Percentiles rank a stretch among this genome's conserved stretches.
These are phyloP conservation scores for Brassicogethes aeneus DNA, from an alignment of 2,888 invertebrate genomes.

Conservation along the genomic window DNA sequence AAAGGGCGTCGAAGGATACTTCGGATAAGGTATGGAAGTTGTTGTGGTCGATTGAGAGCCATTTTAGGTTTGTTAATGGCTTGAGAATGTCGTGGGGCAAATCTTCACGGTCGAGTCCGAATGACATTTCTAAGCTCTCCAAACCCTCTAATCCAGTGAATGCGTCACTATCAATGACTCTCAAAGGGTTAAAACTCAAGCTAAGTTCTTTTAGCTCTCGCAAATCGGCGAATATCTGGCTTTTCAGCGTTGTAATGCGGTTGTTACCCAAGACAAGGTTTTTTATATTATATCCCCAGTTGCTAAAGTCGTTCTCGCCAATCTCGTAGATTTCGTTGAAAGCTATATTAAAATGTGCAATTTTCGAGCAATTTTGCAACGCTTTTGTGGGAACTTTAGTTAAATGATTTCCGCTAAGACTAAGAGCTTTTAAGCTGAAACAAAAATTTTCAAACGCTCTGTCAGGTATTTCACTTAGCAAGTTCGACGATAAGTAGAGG, in stretches of 20 bases:
- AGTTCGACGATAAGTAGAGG: slow-evolving; percentile 76
- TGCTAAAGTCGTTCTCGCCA: slow-evolving; percentile 63
- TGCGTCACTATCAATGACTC: slow-evolving; percentile 70
- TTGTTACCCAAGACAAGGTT: slow-evolving; percentile 79
- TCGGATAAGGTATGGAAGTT: slow-evolving; percentile 66
- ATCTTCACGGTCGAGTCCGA: slow-evolving; percentile 71
- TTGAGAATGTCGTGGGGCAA: slow-evolving; percentile 69
- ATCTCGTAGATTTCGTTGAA: slow-evolving; percentile 78
- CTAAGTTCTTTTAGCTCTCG: slow-evolving; percentile 78
- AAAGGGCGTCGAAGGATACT: slow-evolving; percentile 61
- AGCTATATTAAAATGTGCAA: slow-evolving; percentile 81
- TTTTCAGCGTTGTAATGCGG: slow-evolving; percentile 63
- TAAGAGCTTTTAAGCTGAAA: slow-evolving; percentile 63
- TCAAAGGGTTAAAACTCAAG: slow-evolving; percentile 84
- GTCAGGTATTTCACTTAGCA: slow-evolving; percentile 52
- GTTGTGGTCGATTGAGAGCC: slow-evolving; percentile 83
- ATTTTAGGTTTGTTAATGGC: slow-evolving; percentile 64
- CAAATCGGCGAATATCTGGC: slow-evolving; percentile 63
- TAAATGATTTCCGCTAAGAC: slow-evolving; percentile 74
- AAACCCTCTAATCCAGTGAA: slow-evolving; percentile 69
- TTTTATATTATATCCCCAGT: slow-evolving; percentile 71
- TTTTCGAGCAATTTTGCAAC: slow-evolving; percentile 60
- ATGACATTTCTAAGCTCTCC: slow-evolving; percentile 78
- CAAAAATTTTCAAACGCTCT: slow-evolving; percentile 52
- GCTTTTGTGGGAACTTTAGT: slow-evolving; percentile 60